phyloP scores from a whole-genome alignment of 2,888 invertebrate species.

The Aporophyla nigra region DNA sequence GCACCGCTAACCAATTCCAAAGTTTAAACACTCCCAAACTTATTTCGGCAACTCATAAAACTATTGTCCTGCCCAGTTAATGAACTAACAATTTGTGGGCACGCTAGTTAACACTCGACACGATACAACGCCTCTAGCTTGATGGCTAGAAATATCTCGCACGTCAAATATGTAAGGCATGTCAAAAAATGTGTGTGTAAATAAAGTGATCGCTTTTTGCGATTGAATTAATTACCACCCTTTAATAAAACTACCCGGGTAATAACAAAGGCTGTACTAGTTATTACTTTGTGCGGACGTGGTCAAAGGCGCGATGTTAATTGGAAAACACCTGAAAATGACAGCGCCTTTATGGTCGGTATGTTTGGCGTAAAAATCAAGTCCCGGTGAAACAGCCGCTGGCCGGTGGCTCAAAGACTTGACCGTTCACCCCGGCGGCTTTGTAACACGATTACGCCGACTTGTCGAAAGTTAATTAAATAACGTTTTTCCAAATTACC shows the following conservation, averaged over 20 bases:
- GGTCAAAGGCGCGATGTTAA: slow-evolving; percentile 90
- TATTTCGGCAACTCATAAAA: slow-evolving; percentile 89
- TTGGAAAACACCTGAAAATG: slow-evolving; percentile 90
- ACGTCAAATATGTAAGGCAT: background rate
- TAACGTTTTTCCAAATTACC: slow-evolving; percentile 91
- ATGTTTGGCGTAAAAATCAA: slow-evolving; percentile 90
- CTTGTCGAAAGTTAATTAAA: slow-evolving; percentile 91
- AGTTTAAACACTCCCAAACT: slow-evolving; percentile 88
- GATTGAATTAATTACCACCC: slow-evolving; percentile 67
- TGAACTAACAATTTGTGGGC: slow-evolving; percentile 69
- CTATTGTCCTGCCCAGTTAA: slow-evolving; percentile 82
- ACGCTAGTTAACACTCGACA: slow-evolving; percentile 26
- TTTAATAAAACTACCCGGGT: slow-evolving; percentile 83
- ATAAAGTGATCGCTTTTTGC: slow-evolving; percentile 24
- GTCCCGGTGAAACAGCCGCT: slow-evolving; percentile 76
- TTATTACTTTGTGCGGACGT: slow-evolving; percentile 82
- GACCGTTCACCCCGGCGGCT: slow-evolving; percentile 87
- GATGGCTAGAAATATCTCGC: background rate
- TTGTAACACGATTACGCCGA: slow-evolving; percentile 90
- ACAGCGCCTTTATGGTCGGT: slow-evolving; percentile 88
- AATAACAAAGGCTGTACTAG: slow-evolving; percentile 83
- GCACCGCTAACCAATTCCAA: slow-evolving; percentile 87
- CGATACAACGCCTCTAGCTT: slow-evolving; percentile 23
- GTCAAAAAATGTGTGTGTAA: slow-evolving; percentile 15
- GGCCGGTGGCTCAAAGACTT: slow-evolving; percentile 85